phyloP scores from a whole-genome alignment of 2,888 invertebrate genomes.

The Nymphalis urticae region DNA sequence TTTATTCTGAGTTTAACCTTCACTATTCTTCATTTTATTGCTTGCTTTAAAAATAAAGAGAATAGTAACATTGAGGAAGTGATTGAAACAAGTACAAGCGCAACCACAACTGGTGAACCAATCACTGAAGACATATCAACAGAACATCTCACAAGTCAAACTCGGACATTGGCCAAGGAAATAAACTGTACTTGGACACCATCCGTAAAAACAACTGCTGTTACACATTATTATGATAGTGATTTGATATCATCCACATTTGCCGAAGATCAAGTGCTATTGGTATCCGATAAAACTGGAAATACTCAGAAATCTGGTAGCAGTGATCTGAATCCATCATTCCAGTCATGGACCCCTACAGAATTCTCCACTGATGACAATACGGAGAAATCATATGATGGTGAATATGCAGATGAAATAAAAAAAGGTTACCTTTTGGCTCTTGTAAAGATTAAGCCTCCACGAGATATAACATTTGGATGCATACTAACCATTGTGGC shows the following conservation, averaged over 20 bases:
- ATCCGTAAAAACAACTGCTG: conserved; percentile 54
- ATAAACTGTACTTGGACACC: conserved; percentile 64
- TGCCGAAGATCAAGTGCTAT: neutral
- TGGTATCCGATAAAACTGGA: neutral
- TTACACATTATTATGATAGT: conserved; percentile 51
- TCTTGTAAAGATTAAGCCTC: conserved; percentile 58
- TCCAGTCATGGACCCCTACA: neutral
- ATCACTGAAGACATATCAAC: neutral
- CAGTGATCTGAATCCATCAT: neutral
- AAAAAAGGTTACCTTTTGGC: conserved; percentile 51
- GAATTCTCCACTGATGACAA: neutral
- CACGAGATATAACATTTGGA: conserved; percentile 57
- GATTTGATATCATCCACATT: neutral
- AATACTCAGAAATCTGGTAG: neutral
- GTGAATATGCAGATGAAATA: conserved; percentile 42
- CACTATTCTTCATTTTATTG: conserved; percentile 59
- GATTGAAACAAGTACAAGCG: neutral
- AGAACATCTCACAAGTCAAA: conserved; percentile 1
- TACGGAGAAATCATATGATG: conserved; percentile 37
- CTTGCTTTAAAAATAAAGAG: conserved; percentile 43
- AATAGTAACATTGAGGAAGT: neutral
- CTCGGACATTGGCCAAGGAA: conserved; percentile 37
- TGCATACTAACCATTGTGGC: conserved; percentile 63
- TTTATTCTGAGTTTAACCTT: conserved; percentile 57
- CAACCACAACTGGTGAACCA: neutral